Conservation (phyloP, 1,140 invertebrate genomes). For the Zaprionus ghesquierei region DNA sequence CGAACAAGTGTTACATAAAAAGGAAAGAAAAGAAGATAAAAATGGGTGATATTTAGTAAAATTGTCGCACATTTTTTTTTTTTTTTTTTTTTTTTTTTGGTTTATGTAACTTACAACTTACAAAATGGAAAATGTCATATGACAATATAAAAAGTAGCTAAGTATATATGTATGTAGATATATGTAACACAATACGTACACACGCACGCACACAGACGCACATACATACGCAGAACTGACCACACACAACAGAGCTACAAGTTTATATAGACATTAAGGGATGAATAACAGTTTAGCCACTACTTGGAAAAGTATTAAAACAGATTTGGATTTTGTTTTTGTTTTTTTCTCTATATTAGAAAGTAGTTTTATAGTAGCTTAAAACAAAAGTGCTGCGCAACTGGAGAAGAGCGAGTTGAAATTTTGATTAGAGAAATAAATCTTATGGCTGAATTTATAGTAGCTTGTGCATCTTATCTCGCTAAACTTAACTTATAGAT, state of each 20-base stretch:
- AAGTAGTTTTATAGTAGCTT: slow-evolving; percentile 27
- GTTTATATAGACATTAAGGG: slow-evolving; percentile 72
- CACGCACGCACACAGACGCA: slow-evolving; percentile 44
- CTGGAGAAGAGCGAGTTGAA: not conserved
- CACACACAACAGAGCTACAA: slow-evolving; percentile 67
- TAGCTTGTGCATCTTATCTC: not conserved
- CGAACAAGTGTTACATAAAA: slow-evolving; percentile 81
- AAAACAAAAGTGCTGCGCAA: slow-evolving; percentile 8
- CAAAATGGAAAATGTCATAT: slow-evolving; percentile 64
- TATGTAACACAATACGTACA: slow-evolving; percentile 37
- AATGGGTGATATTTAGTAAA: slow-evolving; percentile 82
- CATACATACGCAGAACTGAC: slow-evolving; percentile 51
- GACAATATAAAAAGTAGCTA: slow-evolving; percentile 61
- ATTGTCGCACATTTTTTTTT: slow-evolving; percentile 63
- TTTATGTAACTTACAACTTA: slow-evolving; percentile 70
- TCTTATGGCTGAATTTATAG: not conserved
- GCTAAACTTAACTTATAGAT: not conserved
- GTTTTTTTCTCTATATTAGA: slow-evolving; percentile 24
- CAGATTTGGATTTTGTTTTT: slow-evolving; percentile 17
- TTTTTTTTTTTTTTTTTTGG: slow-evolving; percentile 33
- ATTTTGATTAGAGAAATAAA: not conserved
- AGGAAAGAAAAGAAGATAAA: slow-evolving; percentile 82
- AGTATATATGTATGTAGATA: slow-evolving; percentile 43
- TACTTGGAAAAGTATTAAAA: slow-evolving; percentile 61
- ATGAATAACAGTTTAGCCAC: slow-evolving; percentile 71